Base-by-base conservation (phyloP, 2,797 vertebrate species). In the Megalops cyprinoides region DNA sequence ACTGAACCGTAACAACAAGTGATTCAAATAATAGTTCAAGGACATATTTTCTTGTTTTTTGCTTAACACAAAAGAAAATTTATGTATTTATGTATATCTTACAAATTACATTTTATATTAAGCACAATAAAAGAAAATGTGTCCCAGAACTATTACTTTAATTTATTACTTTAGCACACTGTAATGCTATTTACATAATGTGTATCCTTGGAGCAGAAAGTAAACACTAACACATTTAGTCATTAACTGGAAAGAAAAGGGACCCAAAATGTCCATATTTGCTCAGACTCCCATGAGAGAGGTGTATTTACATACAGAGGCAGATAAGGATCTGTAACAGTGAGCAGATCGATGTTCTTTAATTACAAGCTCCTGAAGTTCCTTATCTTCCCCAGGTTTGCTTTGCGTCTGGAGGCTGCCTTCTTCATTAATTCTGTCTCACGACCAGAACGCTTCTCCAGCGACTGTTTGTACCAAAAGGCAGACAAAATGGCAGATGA, bases 341-440 rank as follows among this genome's bases (percentile, higher is more conserved):
- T 20, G 8, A 20, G 65, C 65, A 7, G 65, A 69, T 69, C 65
- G 31, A 69, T 69, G 31, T 37, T 69, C 34, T 69, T 5, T 69
- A 69, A 69, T 69, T 69, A 69, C 65, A 69, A 34, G n/a, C 34
- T 69, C 15, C 65, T 69, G 34, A 23, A 28, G 37, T 37, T 69
- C 65, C 65, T 69, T 69, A 69, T 69, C 65, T 69, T 20, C 18
- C n/a, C 37, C 37, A 4, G 65, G 3, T 15, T 34, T 8, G 18
- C 31, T 15, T 7, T 31, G 60, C 12, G 34, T 18, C 65, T 42
- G 14, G 31, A 69, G 42, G 34, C 18, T 0, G 34, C 65, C 14
- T 15, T 20, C 15, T 20, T 9, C 18, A 15, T 34, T 6, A 28
- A 0, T 15, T 14, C 37, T 2, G 3, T 34, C 1, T 65, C 62